Evolutionary conservation across 2,113 vertebrate species (phyloP), one percentile per base, ranked within the genome.

Genomic region (Lates calcarifer): DNA sequence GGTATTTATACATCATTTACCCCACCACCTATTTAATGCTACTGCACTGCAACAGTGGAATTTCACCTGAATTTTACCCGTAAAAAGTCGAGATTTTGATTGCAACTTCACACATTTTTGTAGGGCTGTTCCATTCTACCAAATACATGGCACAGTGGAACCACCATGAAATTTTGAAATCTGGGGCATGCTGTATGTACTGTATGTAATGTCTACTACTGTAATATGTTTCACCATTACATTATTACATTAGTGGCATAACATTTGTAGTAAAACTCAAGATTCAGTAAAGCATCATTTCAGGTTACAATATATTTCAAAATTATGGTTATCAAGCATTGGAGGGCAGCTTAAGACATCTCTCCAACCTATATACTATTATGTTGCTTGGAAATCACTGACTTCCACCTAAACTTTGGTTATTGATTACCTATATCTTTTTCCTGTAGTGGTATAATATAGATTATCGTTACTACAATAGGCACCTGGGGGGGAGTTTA

Each of bases 401-500:
- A 64, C 28, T 49, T 56, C 29, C 5, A n/a, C 4, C 35, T 37
- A 28, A 60, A 57, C 70, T 77, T 84, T 81, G 47, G 9, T 57
- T 76, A 83, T 53, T 47, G 47, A 85, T 83, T 29, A 56, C 10
- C 29, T 43, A 13, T 28, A 47, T 10, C 28, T 7, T 33, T 70
- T 35, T 17, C 55, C 35, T 73, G 35, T 55, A 31, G 33, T 55
- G 49, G 51, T 69, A 35, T 26, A 70, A n/a, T 61, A 82, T 80
- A 55, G 81, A 71, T 82, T 61, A 69, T 43, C 41, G 33, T 79
- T 56, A 64, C 55, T 64, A 8, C 24, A 56, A 58, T 75, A 65
- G 66, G 74, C 60, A 61, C 33, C 33, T 28, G 26, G 33, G 31
- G 43, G 62, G 10, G 11, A 28, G 8, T 66, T 45, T 79, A 24